phyloP scores from a whole-genome alignment of 53 echinoderm and acorn worm species.

The Stichopus horrens region DNA sequence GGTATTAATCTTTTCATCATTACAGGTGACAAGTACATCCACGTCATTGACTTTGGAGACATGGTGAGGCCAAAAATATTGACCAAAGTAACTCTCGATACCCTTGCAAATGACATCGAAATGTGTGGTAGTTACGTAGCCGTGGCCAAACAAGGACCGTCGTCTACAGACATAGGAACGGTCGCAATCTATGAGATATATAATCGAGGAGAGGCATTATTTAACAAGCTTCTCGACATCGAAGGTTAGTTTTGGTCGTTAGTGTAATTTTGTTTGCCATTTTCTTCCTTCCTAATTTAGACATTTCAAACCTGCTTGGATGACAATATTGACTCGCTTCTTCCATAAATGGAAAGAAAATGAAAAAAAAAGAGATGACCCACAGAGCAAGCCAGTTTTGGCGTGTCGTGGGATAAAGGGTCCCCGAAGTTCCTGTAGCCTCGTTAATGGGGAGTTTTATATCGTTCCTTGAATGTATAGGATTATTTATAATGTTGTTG shows the following conservation, averaged over 20 bases:
- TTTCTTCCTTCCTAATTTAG: no score
- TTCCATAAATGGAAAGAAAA: no score
- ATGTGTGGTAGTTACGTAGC: constrained; percentile 64
- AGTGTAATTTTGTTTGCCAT: no score
- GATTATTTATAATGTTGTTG: no score
- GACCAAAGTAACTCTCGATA: neutral
- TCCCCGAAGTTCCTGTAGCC: no score
- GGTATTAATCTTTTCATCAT: neutral
- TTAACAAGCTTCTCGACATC: neutral
- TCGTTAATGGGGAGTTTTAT: no score
- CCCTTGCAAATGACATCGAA: constrained; percentile 74
- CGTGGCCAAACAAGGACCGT: constrained; percentile 44
- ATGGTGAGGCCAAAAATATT: constrained; percentile 43
- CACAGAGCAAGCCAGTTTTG: no score
- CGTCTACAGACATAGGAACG: constrained; percentile 35
- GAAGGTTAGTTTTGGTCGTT: neutral
- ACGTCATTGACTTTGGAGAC: constrained; percentile 60
- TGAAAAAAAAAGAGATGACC: no score
- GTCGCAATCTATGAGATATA: constrained; percentile 46
- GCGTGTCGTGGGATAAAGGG: no score
- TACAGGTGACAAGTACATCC: constrained; percentile 65
- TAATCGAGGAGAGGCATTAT: neutral
- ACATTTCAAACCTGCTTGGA: no score
- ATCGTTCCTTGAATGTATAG: no score
- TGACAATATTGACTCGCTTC: no score